Evolutionary conservation across 1,140 invertebrate species (phyloP).

Genomic region (Ceratina calcarata): DNA sequence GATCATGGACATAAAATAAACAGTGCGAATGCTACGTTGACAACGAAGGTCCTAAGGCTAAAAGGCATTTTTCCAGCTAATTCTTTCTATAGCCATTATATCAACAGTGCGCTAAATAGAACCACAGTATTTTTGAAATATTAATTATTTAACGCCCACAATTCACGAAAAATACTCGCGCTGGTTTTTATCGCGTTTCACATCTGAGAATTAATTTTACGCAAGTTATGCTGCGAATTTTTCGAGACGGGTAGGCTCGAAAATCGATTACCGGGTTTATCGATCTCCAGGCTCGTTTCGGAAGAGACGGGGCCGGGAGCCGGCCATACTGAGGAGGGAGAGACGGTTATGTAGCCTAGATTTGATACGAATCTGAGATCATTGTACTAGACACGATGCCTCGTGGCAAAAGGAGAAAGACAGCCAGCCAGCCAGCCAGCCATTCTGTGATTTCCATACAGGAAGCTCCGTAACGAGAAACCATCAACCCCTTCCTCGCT

Average conservation of each 20-base stretch:
- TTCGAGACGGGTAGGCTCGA: not conserved
- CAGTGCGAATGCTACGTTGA: too few relatives aligned
- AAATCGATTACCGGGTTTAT: constrained; percentile 41
- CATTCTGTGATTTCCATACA: constrained; percentile 76
- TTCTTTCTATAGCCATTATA: too few relatives aligned
- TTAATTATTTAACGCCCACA: too few relatives aligned
- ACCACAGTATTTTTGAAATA: too few relatives aligned
- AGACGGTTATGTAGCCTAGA: constrained; percentile 66
- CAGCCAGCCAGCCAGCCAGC: constrained; percentile 28
- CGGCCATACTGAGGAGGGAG: constrained; percentile 22
- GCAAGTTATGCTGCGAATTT: not conserved
- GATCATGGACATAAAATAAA: too few relatives aligned
- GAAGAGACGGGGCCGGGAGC: constrained; percentile 47
- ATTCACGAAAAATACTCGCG: too few relatives aligned
- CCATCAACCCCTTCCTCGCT: constrained; percentile 50
- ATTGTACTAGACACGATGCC: constrained; percentile 60
- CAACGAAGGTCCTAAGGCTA: too few relatives aligned
- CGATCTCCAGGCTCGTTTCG: constrained; percentile 47
- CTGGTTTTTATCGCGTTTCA: too few relatives aligned
- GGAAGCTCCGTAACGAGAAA: constrained; percentile 77
- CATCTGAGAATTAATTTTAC: too few relatives aligned
- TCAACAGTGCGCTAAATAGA: too few relatives aligned
- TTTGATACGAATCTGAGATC: constrained; percentile 75
- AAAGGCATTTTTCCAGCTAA: too few relatives aligned
- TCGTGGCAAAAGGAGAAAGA: constrained; percentile 42